Percentiles rank a stretch among this genome's conserved stretches.
These are phyloP conservation scores for Syritta pipiens DNA, from an alignment of 2,888 invertebrate genomes.

Conservation along the genomic window DNA sequence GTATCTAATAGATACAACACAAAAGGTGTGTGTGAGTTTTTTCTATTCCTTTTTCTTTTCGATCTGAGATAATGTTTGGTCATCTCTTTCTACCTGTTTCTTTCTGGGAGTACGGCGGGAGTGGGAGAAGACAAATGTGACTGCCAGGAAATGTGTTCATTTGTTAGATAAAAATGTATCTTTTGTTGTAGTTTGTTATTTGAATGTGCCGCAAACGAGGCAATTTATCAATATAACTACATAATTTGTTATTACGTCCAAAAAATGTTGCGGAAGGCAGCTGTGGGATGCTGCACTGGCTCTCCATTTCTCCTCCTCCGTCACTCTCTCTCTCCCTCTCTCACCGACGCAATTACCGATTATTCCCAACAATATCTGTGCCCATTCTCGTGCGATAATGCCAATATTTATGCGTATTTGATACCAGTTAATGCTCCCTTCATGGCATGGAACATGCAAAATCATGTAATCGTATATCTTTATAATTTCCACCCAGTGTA, in stretches of 20 bases:
- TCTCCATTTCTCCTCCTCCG: too few relatives aligned
- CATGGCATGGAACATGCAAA: conserved; percentile 77
- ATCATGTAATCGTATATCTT: conserved; percentile 78
- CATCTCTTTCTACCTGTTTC: conserved; percentile 58
- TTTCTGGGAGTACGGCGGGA: not conserved
- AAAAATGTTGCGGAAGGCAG: conserved; percentile 24
- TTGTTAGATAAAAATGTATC: conserved; percentile 59
- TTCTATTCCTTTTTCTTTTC: too few relatives aligned
- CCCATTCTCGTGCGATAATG: conserved; percentile 69
- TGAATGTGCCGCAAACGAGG: conserved; percentile 67
- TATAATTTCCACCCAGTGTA: conserved; percentile 72
- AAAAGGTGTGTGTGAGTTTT: conserved; percentile 69
- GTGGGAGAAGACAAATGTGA: conserved; percentile 51
- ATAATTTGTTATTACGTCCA: conserved; percentile 49
- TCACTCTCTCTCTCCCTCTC: conserved; percentile 9
- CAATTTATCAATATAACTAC: conserved; percentile 64
- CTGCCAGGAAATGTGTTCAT: conserved; percentile 65
- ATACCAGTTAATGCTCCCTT: conserved; percentile 76
- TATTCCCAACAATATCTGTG: conserved; percentile 56
- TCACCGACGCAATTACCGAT: conserved; percentile 36
- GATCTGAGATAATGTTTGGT: conserved; percentile 50
- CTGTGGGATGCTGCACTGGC: too few relatives aligned
- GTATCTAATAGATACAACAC: conserved; percentile 62
- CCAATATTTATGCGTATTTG: conserved; percentile 77
- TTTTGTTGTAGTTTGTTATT: conserved; percentile 59